Conservation (phyloP, 2,113 vertebrate species). For the Anoplopoma fimbria region DNA sequence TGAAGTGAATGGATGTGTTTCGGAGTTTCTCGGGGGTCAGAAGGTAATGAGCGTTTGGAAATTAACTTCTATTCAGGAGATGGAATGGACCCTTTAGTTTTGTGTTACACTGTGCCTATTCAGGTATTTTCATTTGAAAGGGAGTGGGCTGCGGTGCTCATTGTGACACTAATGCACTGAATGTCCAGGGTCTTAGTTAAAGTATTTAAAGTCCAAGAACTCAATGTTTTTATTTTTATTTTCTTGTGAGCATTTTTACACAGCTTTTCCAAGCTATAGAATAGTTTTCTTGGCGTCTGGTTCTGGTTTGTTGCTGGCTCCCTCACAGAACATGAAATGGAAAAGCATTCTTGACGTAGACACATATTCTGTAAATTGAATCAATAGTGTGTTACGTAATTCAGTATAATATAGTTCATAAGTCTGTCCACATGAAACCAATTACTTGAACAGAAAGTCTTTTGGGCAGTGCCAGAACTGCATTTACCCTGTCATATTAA, state of each 20-base stretch:
- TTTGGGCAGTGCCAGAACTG: background rate
- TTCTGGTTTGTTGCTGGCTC: background rate
- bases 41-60: background rate
- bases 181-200: background rate
- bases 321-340: background rate
- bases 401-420: background rate
- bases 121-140: constrained; percentile 30
- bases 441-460: background rate
- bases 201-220: background rate
- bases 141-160: background rate
- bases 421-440: constrained; percentile 1
- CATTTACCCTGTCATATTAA: background rate
- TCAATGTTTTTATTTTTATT: background rate
- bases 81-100: constrained; percentile 4
- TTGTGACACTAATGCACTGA: background rate
- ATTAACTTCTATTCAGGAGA: constrained; percentile 11
- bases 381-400: background rate
- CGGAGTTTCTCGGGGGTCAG: background rate
- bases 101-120: constrained; percentile 20
- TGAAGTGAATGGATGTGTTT: constrained; percentile 15
- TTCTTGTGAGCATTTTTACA: background rate
- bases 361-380: background rate
- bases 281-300: background rate
- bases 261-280: background rate
- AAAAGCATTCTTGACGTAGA: background rate